phyloP scores from a whole-genome alignment of 2,888 invertebrate species.

The Tridacna crocea region DNA sequence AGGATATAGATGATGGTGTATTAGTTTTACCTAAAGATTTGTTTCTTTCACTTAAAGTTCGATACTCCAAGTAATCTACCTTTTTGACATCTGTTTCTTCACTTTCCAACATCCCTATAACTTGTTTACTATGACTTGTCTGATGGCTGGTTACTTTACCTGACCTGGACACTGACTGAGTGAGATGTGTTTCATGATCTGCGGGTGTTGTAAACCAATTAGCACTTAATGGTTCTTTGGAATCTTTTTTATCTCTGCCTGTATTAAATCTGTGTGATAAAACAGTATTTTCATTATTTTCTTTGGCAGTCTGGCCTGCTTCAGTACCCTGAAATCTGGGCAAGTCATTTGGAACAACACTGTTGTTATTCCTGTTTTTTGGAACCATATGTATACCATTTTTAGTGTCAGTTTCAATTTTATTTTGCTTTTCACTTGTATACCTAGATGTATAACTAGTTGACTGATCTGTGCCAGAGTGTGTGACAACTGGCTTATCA shows the following conservation, averaged over 20 bases:
- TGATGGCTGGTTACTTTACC: constrained; percentile 2
- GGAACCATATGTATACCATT: constrained; percentile 28
- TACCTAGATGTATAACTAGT: not conserved
- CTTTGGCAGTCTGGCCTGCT: not conserved
- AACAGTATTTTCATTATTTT: not conserved
- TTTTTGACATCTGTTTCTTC: constrained; percentile 54
- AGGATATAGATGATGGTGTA: constrained; percentile 34
- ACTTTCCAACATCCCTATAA: constrained; percentile 14
- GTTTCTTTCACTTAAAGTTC: constrained; percentile 41
- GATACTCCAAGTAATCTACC: constrained; percentile 52
- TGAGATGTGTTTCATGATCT: constrained; percentile 63
- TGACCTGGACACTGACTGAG: constrained; percentile 46
- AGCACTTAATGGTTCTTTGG: constrained; percentile 60
- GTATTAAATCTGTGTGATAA: not conserved
- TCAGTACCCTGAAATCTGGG: constrained; percentile 1
- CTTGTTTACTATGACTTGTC: constrained; percentile 11
- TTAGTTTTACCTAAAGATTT: constrained; percentile 40
- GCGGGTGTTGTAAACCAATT: constrained; percentile 71
- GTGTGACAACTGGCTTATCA: constrained; percentile 17
- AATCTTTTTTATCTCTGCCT: not conserved
- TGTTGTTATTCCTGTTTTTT: constrained; percentile 24
- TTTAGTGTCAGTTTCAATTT: constrained; percentile 8
- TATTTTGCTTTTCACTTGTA: not conserved
- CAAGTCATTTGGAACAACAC: constrained; percentile 10
- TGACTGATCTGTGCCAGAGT: not conserved